A percentile compares a stretch with the other conserved stretches of the same genome.
Evolutionary conservation across 2,113 vertebrate genomes (phyloP).

Genomic region (Labrus mixtus): DNA sequence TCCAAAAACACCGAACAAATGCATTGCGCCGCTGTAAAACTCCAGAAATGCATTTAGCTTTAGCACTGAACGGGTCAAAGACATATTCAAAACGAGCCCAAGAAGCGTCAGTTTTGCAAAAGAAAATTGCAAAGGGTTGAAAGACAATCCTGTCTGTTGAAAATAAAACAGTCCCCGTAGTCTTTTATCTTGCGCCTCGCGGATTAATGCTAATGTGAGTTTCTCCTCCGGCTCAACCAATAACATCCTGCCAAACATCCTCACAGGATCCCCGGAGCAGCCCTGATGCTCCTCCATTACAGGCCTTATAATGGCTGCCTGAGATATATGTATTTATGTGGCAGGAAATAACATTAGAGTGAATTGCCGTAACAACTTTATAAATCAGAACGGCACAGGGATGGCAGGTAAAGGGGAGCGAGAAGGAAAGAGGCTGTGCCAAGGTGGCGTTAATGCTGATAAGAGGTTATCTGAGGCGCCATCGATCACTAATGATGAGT

Average conservation of each 20-base stretch:
- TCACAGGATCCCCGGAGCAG: conserved; percentile 66
- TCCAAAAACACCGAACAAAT: not conserved
- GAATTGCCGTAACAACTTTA: conserved; percentile 84
- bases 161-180: conserved; percentile 53
- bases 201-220: conserved; percentile 73
- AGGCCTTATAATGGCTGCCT: conserved; percentile 73
- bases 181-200: conserved; percentile 50
- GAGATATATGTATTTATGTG: conserved; percentile 85
- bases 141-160: conserved; percentile 45
- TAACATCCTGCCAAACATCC: conserved; percentile 71
- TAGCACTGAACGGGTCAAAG: conserved; percentile 31
- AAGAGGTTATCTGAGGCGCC: conserved; percentile 56
- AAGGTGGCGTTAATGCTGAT: conserved; percentile 68
- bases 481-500: conserved; percentile 73
- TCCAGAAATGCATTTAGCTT: not conserved
- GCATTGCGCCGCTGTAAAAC: not conserved
- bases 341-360: conserved; percentile 82
- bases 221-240: conserved; percentile 66
- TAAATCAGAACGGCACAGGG: conserved; percentile 77
- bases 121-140: conserved; percentile 40
- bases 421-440: conserved; percentile 49
- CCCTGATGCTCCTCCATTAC: conserved; percentile 77
- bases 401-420: conserved; percentile 50
- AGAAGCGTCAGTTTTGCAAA: conserved; percentile 30
- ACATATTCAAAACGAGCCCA: conserved; percentile 30